Conservation (phyloP, 2,113 vertebrate genomes). For the Microtus pennsylvanicus region DNA sequence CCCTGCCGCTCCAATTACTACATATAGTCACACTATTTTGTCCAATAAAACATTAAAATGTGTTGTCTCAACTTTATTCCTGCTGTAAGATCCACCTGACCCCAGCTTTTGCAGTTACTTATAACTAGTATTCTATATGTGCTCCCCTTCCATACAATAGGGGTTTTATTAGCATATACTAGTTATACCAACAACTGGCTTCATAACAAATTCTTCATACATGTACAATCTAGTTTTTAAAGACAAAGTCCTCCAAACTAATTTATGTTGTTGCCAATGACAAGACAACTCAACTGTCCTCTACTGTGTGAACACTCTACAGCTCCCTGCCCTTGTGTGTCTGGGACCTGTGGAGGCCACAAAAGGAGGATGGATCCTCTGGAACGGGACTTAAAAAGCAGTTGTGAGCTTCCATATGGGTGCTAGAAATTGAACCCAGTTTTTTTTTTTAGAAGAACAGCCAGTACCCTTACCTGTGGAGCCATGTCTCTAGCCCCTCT, state of each 20-base stretch:
- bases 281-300: background rate
- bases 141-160: background rate
- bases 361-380: too few species aligned
- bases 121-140: background rate
- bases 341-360: too few species aligned
- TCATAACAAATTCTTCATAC: background rate
- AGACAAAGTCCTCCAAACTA: background rate
- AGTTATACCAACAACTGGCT: background rate
- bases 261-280: background rate
- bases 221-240: background rate
- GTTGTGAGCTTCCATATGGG: too few species aligned
- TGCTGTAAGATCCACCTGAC: background rate
- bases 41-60: background rate
- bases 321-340: background rate
- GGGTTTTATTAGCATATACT: background rate
- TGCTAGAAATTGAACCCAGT: too few species aligned
- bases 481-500: background rate
- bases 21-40: background rate
- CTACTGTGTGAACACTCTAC: background rate
- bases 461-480: background rate
- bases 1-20: too few species aligned
- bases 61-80: background rate
- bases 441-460: background rate
- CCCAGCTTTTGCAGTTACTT: background rate
- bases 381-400: too few species aligned